phyloP scores from a whole-genome alignment of 2,888 invertebrate genomes.

The Meloe dianella region DNA sequence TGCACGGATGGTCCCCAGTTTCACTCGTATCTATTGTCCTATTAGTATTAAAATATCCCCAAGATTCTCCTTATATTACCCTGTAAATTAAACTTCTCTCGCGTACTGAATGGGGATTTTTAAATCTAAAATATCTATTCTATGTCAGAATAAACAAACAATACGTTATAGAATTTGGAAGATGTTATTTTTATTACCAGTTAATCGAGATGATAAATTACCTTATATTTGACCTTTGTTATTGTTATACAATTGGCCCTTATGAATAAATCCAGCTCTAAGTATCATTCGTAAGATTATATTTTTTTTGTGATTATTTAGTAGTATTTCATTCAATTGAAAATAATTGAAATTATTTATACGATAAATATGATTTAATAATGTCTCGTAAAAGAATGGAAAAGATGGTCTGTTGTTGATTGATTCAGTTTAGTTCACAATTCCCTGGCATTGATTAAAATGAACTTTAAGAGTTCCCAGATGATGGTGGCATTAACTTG shows the following conservation, averaged over 20 bases:
- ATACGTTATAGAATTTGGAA: neutral
- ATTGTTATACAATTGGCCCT: neutral
- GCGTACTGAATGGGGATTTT: neutral
- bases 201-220: constrained; percentile 4
- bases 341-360: neutral
- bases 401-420: neutral
- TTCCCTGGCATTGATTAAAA: neutral
- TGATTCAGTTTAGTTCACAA: neutral
- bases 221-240: neutral
- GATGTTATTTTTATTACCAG: neutral
- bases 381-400: neutral
- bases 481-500: constrained; percentile 2
- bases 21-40: neutral
- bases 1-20: constrained; percentile 14
- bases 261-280: neutral
- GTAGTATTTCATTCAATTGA: neutral
- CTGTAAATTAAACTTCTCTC: constrained; percentile 11
- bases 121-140: neutral
- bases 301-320: neutral
- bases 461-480: neutral
- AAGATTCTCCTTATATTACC: constrained; percentile 10
- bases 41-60: constrained; percentile 21
- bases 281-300: neutral
- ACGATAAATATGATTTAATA: neutral
- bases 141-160: neutral